Conservation (phyloP, 2,797 vertebrate species). For the Gouania willdenowi region DNA sequence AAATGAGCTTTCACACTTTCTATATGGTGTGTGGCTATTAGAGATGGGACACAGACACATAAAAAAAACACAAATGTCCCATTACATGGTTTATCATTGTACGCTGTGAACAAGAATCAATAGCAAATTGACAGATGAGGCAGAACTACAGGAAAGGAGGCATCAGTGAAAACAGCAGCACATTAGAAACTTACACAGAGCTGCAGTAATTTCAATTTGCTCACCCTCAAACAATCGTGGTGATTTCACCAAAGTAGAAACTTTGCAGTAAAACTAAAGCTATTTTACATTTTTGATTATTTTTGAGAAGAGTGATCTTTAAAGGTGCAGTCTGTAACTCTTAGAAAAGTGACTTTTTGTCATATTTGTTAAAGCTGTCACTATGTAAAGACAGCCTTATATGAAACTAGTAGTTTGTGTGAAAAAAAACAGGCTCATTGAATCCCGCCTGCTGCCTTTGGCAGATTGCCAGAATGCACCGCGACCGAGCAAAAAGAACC, state of each 20-base stretch:
- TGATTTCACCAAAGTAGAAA: conserved; percentile 37
- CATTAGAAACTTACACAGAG: conserved; percentile 4
- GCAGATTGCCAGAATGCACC: too few species aligned
- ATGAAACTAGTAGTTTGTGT: too few species aligned
- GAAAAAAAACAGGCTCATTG: too few species aligned
- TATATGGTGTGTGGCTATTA: conserved; percentile 6
- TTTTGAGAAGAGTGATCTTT: too few species aligned
- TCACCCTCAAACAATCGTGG: conserved; percentile 20
- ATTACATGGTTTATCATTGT: conserved; percentile 21
- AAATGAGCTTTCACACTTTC: not conserved
- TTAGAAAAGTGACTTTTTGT: too few species aligned
- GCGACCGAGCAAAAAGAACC: too few species aligned
- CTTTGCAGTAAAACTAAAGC: conserved; percentile 28
- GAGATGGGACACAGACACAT: conserved; percentile 25
- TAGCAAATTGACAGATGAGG: conserved; percentile 30
- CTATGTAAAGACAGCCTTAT: too few species aligned
- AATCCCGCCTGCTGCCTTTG: too few species aligned
- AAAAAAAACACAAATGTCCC: conserved; percentile 24
- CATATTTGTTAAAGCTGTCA: too few species aligned
- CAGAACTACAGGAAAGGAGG: conserved; percentile 16
- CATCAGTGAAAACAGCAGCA: conserved; percentile 6
- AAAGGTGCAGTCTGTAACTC: too few species aligned
- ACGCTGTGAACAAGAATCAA: conserved; percentile 26
- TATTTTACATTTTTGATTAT: conserved; percentile 31
- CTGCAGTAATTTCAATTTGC: conserved; percentile 10